Percentiles rank a stretch among this genome's conserved stretches.
phyloP scores from a whole-genome alignment of 64 coral and sea anemone species.

The Stylophora pistillata region DNA sequence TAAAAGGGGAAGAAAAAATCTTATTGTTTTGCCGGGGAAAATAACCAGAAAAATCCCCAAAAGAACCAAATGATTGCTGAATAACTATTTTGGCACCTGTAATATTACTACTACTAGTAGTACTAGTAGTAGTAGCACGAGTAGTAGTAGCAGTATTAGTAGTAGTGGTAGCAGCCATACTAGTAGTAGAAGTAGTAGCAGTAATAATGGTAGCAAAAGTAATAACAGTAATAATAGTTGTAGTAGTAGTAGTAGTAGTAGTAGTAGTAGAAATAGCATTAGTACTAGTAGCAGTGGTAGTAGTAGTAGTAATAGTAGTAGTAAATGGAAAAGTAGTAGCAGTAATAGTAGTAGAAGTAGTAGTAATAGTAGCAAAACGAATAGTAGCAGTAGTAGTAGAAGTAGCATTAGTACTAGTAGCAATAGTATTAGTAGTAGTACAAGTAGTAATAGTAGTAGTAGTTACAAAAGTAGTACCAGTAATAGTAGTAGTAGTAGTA shows the following conservation, averaged over 20 bases:
- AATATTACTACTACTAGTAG: background rate
- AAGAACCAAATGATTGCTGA: no score
- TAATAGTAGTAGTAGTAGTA: background rate
- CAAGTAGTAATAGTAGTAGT: background rate
- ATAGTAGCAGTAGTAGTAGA: background rate
- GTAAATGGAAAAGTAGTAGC: background rate
- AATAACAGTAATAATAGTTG: background rate
- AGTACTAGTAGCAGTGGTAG: background rate
- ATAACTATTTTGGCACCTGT: no score
- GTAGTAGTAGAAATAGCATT: background rate
- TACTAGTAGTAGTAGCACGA: background rate
- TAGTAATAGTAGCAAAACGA: background rate
- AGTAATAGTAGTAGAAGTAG: background rate
- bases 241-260: slow-evolving; percentile 2
- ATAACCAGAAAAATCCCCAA: no score
- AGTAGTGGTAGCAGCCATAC: no score
- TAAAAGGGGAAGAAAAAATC: no score
- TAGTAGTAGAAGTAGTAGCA: background rate
- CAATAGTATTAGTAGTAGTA: background rate
- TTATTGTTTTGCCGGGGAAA: no score
- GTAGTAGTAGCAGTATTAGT: no score
- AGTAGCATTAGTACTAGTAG: background rate
- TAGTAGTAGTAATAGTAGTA: background rate
- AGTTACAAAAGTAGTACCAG: background rate
- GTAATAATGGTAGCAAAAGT: background rate